phyloP scores from a whole-genome alignment of 2,888 invertebrate genomes.

The Rhabditoides inermis region DNA sequence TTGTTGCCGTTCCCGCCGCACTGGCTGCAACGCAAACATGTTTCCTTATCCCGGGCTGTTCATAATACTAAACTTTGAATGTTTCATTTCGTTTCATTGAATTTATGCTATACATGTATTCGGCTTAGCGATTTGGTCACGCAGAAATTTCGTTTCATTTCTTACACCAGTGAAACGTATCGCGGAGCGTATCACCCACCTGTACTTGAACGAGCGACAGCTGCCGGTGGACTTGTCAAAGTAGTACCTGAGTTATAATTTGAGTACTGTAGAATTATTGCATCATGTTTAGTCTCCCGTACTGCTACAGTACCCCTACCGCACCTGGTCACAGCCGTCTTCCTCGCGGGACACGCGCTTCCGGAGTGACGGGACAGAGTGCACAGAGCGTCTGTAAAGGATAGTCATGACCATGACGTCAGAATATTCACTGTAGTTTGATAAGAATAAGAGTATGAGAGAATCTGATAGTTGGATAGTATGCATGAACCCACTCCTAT shows the following conservation, averaged over 20 bases:
- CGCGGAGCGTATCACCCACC: no score
- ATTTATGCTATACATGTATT: no score
- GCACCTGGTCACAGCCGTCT: constrained; percentile 21
- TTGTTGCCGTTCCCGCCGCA: constrained; percentile 51
- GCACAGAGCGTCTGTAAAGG: constrained; percentile 24
- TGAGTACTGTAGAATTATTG: neutral
- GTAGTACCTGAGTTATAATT: constrained; percentile 14
- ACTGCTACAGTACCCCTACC: neutral
- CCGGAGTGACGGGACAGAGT: constrained; percentile 22
- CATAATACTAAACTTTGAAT: no score
- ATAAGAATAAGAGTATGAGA: neutral
- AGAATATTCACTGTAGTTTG: neutral
- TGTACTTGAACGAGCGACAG: constrained; percentile 35
- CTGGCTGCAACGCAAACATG: constrained; percentile 38
- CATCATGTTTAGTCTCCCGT: neutral
- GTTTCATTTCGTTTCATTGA: no score
- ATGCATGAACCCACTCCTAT: constrained; percentile 9
- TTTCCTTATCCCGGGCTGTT: constrained; percentile 27
- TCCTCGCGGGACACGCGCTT: constrained; percentile 25
- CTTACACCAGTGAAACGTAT: no score
- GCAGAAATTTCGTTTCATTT: no score
- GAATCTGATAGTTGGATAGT: neutral
- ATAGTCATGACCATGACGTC: neutral
- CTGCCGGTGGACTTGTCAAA: constrained; percentile 29
- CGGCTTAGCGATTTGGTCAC: no score